These are phyloP conservation scores for Dryobotodes eremita DNA, from an alignment of 2,888 invertebrate genomes.

Conservation along the genomic window DNA sequence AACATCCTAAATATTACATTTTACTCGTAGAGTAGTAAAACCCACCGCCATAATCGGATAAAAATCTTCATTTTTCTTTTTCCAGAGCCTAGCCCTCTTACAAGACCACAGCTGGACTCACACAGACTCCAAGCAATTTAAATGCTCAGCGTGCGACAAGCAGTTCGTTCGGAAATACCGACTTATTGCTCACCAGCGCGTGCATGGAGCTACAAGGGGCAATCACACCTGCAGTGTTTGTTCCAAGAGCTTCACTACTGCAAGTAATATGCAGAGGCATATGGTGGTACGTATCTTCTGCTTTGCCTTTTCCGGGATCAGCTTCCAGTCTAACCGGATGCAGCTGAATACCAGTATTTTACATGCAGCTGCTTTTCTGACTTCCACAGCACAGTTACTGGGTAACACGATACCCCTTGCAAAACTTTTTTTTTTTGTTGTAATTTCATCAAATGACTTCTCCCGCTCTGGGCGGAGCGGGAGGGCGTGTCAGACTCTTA, in stretches of 20 bases:
- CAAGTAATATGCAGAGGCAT: conserved; percentile 30
- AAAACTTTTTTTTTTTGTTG: too few species aligned
- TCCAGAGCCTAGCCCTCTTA: conserved; percentile 83
- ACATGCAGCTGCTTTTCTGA: not conserved
- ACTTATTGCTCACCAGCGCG: conserved; percentile 82
- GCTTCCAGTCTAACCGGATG: too few species aligned
- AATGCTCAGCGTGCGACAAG: conserved; percentile 84
- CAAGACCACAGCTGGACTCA: conserved; percentile 88
- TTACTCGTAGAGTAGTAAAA: too few species aligned
- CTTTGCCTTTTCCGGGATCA: not conserved
- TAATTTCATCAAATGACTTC: too few species aligned
- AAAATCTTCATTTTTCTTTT: not conserved
- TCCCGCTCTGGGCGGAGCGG: too few species aligned
- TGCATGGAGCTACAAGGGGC: conserved; percentile 76
- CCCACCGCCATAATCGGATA: not conserved
- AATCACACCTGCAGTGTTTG: conserved; percentile 56
- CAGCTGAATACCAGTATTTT: not conserved
- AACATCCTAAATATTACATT: too few species aligned
- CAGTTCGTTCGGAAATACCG: conserved; percentile 82
- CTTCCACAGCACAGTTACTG: not conserved
- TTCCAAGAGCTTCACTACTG: conserved; percentile 21
- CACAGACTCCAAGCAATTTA: conserved; percentile 82
- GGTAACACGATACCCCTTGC: not conserved
- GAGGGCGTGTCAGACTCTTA: too few species aligned
- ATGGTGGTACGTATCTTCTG: conserved; percentile 26